phyloP scores from a whole-genome alignment of 1,140 invertebrate genomes.

The Ptiloglossa arizonensis region DNA sequence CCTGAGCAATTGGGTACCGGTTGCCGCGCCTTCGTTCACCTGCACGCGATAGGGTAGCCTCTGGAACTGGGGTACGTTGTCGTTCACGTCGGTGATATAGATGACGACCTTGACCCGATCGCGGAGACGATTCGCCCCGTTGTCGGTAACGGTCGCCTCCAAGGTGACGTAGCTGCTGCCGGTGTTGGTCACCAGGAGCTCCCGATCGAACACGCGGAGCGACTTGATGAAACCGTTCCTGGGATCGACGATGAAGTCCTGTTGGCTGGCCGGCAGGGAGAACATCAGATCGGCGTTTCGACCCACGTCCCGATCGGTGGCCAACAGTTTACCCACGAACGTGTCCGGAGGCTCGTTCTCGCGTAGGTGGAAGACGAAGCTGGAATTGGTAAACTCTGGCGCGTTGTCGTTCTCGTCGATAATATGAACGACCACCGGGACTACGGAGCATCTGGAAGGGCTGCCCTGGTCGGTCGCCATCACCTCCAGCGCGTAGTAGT shows the following conservation, averaged over 20 bases:
- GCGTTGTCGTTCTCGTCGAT: conserved; percentile 98
- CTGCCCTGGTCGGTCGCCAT: conserved; percentile 90
- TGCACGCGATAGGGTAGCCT: conserved; percentile 91
- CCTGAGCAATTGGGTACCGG: conserved; percentile 90
- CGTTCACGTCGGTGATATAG: conserved; percentile 94
- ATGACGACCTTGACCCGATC: conserved; percentile 96
- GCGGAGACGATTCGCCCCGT: conserved; percentile 89
- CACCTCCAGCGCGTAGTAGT: conserved; percentile 94
- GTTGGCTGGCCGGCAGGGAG: conserved; percentile 88
- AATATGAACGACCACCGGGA: conserved; percentile 94
- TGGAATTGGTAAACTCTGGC: conserved; percentile 93
- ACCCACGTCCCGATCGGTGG: conserved; percentile 94
- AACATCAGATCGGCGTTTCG: conserved; percentile 95
- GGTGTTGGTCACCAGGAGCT: conserved; percentile 88
- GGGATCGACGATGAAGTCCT: conserved; percentile 93
- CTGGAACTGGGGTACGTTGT: conserved; percentile 94
- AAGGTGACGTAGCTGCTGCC: conserved; percentile 90
- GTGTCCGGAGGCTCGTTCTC: conserved; percentile 94
- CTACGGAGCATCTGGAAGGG: conserved; percentile 89
- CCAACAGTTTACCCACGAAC: conserved; percentile 94
- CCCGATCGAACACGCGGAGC: conserved; percentile 91
- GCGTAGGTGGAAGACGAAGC: conserved; percentile 91
- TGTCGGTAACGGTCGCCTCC: conserved; percentile 93
- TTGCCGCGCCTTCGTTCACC: conserved; percentile 90
- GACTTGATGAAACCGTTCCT: conserved; percentile 96